A percentile compares a stretch with the other conserved stretches of the same genome.
phyloP scores from a whole-genome alignment of 2,888 invertebrate genomes.

The Apamea monoglypha region DNA sequence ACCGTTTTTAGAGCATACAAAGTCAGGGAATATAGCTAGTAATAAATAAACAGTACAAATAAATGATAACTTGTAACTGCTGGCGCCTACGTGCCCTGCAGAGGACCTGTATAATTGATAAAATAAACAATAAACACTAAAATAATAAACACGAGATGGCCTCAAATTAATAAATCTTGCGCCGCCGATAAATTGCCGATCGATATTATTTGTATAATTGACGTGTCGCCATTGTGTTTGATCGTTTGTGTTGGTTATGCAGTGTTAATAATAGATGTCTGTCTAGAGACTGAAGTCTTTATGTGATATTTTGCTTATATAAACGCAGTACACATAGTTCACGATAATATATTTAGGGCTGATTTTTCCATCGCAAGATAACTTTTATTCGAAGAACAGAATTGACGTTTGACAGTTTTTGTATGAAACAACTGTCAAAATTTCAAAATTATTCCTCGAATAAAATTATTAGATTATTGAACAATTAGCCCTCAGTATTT shows the following conservation, averaged over 20 bases:
- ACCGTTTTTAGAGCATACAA: neutral
- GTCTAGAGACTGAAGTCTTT: neutral
- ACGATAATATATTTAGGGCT: neutral
- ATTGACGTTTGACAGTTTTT: too few relatives aligned
- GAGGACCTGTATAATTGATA: conserved; percentile 52
- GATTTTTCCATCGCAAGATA: too few relatives aligned
- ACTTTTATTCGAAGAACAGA: too few relatives aligned
- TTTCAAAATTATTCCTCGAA: too few relatives aligned
- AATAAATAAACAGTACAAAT: conserved; percentile 22
- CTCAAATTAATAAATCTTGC: conserved; percentile 65
- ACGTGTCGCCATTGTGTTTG: conserved; percentile 58
- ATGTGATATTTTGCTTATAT: neutral
- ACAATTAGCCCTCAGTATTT: neutral
- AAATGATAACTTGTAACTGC: conserved; percentile 25
- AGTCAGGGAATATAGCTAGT: neutral
- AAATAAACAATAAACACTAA: conserved; percentile 49
- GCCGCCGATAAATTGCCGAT: conserved; percentile 47
- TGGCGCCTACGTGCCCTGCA: conserved; percentile 59
- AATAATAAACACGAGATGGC: conserved; percentile 53
- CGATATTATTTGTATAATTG: conserved; percentile 59
- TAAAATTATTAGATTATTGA: too few relatives aligned
- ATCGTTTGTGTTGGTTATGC: conserved; percentile 40
- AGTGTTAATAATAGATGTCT: conserved; percentile 38
- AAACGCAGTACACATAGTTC: neutral
- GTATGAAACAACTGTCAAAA: too few relatives aligned